Conservation (phyloP, 2,797 vertebrate species). For the Sphenopsis melanotis region DNA sequence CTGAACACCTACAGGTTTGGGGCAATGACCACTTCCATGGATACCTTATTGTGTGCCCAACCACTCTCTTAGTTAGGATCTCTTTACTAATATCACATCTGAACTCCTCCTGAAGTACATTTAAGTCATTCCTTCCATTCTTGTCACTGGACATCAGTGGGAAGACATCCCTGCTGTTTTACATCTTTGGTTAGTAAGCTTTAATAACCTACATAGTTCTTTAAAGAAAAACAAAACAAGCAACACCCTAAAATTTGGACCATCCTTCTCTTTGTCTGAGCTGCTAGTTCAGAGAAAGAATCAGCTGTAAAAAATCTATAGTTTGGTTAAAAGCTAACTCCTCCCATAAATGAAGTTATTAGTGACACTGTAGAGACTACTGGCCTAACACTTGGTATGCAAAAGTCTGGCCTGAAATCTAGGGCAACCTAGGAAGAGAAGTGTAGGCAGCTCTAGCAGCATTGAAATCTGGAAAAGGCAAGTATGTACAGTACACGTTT, state of each 20-base stretch:
- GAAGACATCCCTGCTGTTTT: not conserved
- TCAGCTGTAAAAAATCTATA: not conserved
- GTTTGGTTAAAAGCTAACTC: not conserved
- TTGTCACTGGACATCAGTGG: not conserved
- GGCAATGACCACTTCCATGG: not conserved
- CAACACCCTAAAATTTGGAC: not conserved
- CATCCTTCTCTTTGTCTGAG: not conserved
- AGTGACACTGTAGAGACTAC: not conserved
- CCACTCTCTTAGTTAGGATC: not conserved
- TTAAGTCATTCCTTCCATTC: not conserved
- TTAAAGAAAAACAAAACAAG: not conserved
- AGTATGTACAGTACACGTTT: rapidly evolving
- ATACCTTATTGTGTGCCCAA: not conserved
- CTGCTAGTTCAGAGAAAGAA: not conserved
- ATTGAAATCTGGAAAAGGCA: not conserved
- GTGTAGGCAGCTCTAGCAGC: rapidly evolving
- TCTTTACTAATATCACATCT: not conserved
- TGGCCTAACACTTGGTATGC: not conserved
- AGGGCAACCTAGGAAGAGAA: not conserved
- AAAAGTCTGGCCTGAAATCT: rapidly evolving
- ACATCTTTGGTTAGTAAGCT: not conserved
- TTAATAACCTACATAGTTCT: not conserved
- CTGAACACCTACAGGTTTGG: not conserved
- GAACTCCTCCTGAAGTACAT: not conserved
- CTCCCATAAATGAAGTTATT: rapidly evolving